phyloP scores from a whole-genome alignment of 2,888 invertebrate genomes.

The Temnothorax unifasciatus region DNA sequence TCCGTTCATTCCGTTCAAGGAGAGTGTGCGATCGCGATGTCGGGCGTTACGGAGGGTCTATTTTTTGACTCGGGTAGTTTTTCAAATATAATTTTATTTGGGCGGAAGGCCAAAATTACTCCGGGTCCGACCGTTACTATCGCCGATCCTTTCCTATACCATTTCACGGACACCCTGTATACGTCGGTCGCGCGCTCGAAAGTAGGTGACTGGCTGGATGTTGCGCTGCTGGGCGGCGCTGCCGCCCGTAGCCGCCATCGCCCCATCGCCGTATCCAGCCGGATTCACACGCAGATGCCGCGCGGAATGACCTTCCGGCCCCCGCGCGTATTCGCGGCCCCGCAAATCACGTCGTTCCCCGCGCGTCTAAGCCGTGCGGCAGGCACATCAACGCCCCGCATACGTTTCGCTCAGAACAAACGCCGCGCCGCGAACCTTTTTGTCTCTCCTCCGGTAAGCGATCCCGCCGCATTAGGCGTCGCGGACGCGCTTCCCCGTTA shows the following conservation, averaged over 20 bases:
- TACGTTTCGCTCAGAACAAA: constrained; percentile 43
- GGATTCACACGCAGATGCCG: constrained; percentile 69
- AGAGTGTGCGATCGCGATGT: too few relatives aligned
- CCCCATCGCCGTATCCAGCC: constrained; percentile 62
- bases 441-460: background rate
- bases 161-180: constrained; percentile 50
- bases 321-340: constrained; percentile 58
- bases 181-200: constrained; percentile 53
- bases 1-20: too few relatives aligned
- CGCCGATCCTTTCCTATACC: background rate
- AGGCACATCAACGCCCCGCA: constrained; percentile 30
- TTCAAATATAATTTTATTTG: background rate
- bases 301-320: constrained; percentile 70
- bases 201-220: constrained; percentile 68
- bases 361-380: constrained; percentile 40
- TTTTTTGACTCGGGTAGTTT: too few relatives aligned
- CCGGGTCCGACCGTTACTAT: background rate
- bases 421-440: constrained; percentile 26
- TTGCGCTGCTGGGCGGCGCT: constrained; percentile 54
- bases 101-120: background rate
- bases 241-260: constrained; percentile 46
- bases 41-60: too few relatives aligned
- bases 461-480: background rate
- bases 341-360: constrained; percentile 66
- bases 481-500: background rate